These are phyloP conservation scores for Hyphantria cunea DNA, from an alignment of 1,140 invertebrate species.

Conservation along the genomic window DNA sequence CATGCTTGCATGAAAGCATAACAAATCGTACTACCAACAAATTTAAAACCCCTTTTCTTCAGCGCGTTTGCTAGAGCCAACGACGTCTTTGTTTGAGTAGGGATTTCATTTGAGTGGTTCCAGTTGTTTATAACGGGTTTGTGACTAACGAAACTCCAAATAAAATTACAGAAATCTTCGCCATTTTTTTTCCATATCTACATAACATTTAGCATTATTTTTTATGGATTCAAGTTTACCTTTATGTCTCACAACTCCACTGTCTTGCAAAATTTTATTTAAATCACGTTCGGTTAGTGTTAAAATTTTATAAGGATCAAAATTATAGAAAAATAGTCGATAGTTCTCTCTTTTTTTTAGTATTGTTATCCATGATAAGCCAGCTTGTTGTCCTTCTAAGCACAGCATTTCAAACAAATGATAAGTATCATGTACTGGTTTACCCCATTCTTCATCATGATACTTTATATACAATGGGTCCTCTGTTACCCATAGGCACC, in stretches of 20 bases:
- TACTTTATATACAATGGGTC: slow-evolving; percentile 66
- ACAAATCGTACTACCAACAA: slow-evolving; percentile 66
- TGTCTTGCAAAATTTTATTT: slow-evolving; percentile 39
- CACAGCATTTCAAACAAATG: slow-evolving; percentile 71
- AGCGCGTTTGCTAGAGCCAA: slow-evolving; percentile 56
- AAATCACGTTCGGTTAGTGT: slow-evolving; percentile 47
- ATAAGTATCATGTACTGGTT: slow-evolving; percentile 52
- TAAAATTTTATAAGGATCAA: slow-evolving; percentile 56
- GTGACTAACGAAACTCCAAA: slow-evolving; percentile 66
- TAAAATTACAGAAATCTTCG: slow-evolving; percentile 61
- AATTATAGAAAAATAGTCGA: slow-evolving; percentile 54
- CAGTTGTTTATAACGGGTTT: slow-evolving; percentile 60
- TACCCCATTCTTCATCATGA: slow-evolving; percentile 72
- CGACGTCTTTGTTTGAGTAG: slow-evolving; percentile 55
- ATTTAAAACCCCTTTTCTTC: slow-evolving; percentile 67
- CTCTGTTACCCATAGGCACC: slow-evolving; percentile 62
- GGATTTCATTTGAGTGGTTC: slow-evolving; percentile 47
- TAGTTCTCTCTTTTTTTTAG: slow-evolving; percentile 68
- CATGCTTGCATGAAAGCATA: slow-evolving; percentile 77
- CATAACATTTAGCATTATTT: slow-evolving; percentile 64
- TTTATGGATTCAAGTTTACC: slow-evolving; percentile 66
- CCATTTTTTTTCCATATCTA: slow-evolving; percentile 55
- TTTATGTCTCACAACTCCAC: slow-evolving; percentile 60
- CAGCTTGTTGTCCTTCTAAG: slow-evolving; percentile 74
- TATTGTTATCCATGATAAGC: slow-evolving; percentile 71